Evolutionary conservation across 2,888 invertebrate species (phyloP).

Genomic region (Hyposoter dolosus): DNA sequence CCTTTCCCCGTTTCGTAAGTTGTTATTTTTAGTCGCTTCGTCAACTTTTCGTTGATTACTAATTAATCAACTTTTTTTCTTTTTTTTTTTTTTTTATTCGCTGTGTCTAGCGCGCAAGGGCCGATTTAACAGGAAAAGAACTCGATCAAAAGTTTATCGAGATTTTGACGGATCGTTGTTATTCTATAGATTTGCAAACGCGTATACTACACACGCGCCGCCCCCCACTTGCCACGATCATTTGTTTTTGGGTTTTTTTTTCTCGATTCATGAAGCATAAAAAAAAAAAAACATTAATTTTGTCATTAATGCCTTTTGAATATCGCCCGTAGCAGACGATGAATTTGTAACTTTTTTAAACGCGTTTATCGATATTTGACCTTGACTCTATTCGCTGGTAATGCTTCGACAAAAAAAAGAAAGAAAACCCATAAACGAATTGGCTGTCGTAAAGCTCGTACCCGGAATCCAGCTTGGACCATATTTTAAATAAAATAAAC

Average conservation of each 20-base stretch:
- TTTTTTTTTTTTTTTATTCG: slow-evolving; percentile 39
- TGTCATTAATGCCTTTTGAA: neutral
- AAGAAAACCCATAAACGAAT: neutral
- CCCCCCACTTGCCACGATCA: neutral
- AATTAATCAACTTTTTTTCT: too few species aligned
- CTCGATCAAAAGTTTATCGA: slow-evolving; percentile 62
- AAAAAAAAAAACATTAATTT: too few species aligned
- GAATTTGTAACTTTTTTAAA: neutral
- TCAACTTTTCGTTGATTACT: too few species aligned
- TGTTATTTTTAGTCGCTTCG: too few species aligned
- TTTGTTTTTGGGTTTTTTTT: neutral
- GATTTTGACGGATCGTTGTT: slow-evolving; percentile 67
- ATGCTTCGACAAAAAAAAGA: neutral
- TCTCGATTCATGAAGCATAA: too few species aligned
- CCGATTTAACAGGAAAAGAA: slow-evolving; percentile 71
- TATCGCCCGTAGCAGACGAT: neutral
- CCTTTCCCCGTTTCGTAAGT: neutral
- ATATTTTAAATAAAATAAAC: neutral
- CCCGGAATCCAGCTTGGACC: neutral
- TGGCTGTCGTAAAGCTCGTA: neutral
- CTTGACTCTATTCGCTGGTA: neutral
- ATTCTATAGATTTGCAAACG: slow-evolving; percentile 62
- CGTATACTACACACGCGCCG: slow-evolving; percentile 41
- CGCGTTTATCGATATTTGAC: neutral
- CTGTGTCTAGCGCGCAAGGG: slow-evolving; percentile 43